Evolutionary conservation across 2,797 vertebrate genomes (phyloP).

Genomic region (Simalia tracyae): DNA sequence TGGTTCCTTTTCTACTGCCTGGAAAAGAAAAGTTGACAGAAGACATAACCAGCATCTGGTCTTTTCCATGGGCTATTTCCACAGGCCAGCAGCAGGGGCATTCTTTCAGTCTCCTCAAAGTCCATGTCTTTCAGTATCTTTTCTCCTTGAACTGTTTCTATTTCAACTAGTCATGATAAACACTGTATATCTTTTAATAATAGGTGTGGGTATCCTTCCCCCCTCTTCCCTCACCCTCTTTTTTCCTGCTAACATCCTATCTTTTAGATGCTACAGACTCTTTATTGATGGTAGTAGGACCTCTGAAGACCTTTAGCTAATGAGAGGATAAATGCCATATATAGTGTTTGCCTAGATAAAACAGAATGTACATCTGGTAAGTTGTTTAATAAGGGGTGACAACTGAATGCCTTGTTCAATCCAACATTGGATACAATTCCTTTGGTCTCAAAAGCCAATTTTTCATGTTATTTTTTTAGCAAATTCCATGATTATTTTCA

Average conservation of each 20-base stretch:
- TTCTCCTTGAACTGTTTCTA: neutral
- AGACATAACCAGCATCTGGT: neutral
- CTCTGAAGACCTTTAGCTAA: neutral
- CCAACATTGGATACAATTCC: neutral
- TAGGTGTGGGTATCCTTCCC: neutral
- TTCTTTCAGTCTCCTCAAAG: neutral
- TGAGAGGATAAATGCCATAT: neutral
- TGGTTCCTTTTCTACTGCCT: neutral
- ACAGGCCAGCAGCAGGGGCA: neutral
- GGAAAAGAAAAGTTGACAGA: neutral
- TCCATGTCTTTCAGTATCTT: neutral
- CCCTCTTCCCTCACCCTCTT: neutral
- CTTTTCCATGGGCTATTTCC: neutral
- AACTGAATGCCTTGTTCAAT: neutral
- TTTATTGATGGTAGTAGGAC: neutral
- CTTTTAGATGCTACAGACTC: neutral
- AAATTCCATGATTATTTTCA: neutral
- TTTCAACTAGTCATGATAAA: neutral
- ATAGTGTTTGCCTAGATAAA: neutral
- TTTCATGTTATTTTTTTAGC: neutral
- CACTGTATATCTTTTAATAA: neutral
- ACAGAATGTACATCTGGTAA: neutral
- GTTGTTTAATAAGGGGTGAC: neutral
- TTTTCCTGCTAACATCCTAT: neutral
- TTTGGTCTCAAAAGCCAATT: neutral